These are phyloP conservation scores for Megalops atlanticus DNA, from an alignment of 2,113 vertebrate genomes.

Conservation along the genomic window DNA sequence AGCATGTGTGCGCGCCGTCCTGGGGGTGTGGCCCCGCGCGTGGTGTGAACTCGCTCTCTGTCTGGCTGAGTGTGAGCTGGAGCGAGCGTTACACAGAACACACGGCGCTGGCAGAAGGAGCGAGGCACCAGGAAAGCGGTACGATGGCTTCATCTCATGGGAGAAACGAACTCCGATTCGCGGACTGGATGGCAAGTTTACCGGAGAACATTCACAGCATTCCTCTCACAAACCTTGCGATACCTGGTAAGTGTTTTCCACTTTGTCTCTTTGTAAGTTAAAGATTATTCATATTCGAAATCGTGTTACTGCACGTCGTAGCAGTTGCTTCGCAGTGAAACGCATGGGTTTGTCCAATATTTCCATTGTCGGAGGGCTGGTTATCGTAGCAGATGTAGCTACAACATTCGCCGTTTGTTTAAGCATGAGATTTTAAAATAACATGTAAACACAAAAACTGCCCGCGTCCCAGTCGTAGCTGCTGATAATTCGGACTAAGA, in stretches of 20 bases:
- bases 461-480: neutral
- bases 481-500: too few relatives aligned
- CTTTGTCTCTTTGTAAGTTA: neutral
- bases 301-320: neutral
- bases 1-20: constrained; percentile 63
- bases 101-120: constrained; percentile 48
- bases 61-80: constrained; percentile 23
- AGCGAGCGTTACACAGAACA: constrained; percentile 31
- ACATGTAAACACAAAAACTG: neutral
- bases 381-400: neutral
- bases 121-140: constrained; percentile 51
- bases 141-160: constrained; percentile 93
- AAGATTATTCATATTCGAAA: neutral
- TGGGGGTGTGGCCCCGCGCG: constrained; percentile 65
- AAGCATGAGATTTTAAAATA: neutral
- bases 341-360: neutral
- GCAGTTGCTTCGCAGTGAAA: constrained; percentile 3
- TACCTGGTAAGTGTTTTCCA: constrained; percentile 80
- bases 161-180: constrained; percentile 82
- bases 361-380: neutral
- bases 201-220: constrained; percentile 84
- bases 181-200: constrained; percentile 94
- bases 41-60: constrained; percentile 61
- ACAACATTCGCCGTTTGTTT: neutral
- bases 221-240: constrained; percentile 90